A percentile compares a stretch with the other conserved stretches of the same genome.
Evolutionary conservation across 2,113 vertebrate species (phyloP).

Genomic region (Cinclus cinclus): DNA sequence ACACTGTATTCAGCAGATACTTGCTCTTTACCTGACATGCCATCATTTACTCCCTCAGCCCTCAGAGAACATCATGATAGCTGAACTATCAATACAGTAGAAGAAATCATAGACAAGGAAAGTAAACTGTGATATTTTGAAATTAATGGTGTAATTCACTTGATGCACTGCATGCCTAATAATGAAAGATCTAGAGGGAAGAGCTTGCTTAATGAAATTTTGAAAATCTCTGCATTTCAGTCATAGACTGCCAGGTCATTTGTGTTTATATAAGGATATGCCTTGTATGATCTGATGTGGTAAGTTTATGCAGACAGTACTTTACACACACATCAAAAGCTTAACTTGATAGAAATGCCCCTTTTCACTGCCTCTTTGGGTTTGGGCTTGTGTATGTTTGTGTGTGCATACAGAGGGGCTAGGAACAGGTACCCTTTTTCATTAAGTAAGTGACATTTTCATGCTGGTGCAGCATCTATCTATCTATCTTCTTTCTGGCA

Average conservation of each 20-base stretch:
- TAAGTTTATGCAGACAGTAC: not conserved
- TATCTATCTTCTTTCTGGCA: slow-evolving; percentile 82
- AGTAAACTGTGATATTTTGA: slow-evolving; percentile 6
- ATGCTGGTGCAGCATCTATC: slow-evolving; percentile 77
- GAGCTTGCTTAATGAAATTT: not conserved
- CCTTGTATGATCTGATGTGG: not conserved
- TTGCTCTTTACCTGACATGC: slow-evolving; percentile 25
- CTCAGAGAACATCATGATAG: not conserved
- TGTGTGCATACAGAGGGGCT: slow-evolving; percentile 27
- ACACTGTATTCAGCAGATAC: not conserved
- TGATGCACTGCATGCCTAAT: not conserved
- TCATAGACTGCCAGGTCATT: not conserved
- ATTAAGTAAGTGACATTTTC: slow-evolving; percentile 77
- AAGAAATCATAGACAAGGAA: slow-evolving; percentile 12
- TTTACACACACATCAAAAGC: not conserved
- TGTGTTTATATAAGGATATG: not conserved
- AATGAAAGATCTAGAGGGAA: not conserved
- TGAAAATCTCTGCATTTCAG: not conserved
- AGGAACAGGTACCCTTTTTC: slow-evolving; percentile 67
- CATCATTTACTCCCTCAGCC: not conserved
- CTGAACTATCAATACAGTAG: not conserved
- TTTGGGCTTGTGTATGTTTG: not conserved
- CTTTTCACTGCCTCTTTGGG: not conserved
- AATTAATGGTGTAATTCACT: not conserved
- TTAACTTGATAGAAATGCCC: not conserved